Conservation (phyloP, 2,113 vertebrate genomes). For the Chaetorhynchus papuensis region DNA sequence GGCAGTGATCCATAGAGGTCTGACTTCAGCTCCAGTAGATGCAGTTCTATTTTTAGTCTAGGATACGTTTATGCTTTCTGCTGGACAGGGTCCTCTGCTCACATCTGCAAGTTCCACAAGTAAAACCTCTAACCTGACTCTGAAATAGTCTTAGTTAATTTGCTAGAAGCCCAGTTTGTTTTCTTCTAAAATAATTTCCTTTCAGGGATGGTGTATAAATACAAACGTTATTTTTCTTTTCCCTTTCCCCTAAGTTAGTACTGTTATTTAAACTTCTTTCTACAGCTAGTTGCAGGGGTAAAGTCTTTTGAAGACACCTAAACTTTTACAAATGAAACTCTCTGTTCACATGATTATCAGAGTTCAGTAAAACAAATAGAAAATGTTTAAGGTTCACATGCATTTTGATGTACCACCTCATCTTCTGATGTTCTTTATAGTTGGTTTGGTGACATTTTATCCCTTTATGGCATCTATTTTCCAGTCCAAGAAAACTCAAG, state of each 20-base stretch:
- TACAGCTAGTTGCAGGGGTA: neutral
- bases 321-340: neutral
- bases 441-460: neutral
- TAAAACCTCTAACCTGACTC: neutral
- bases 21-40: neutral
- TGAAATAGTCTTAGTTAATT: neutral
- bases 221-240: neutral
- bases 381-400: neutral
- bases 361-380: neutral
- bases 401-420: neutral
- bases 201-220: neutral
- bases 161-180: neutral
- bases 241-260: neutral
- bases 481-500: neutral
- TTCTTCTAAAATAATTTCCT: neutral
- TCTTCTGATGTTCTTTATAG: neutral
- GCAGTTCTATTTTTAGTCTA: neutral
- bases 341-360: neutral
- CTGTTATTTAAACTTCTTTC: neutral
- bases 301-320: neutral
- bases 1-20: neutral
- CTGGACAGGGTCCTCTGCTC: neutral
- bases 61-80: neutral
- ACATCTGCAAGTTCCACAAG: neutral
- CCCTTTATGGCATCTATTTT: neutral